Percentiles rank a stretch among this genome's conserved stretches.
Evolutionary conservation across 2,888 invertebrate species (phyloP).

Genomic region (Lasioglossum oenotherae): DNA sequence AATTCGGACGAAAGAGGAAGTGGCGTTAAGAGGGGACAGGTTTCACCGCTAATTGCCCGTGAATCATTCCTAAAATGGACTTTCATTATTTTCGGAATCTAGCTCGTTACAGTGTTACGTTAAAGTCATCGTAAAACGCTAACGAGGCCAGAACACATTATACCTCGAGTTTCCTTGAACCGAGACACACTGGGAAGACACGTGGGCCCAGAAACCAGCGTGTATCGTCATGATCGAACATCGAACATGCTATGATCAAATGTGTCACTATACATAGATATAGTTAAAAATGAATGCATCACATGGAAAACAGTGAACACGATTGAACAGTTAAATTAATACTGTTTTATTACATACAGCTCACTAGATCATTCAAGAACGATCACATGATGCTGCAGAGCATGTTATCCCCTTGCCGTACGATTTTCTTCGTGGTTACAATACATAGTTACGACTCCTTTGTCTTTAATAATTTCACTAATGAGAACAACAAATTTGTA

Average conservation of each 20-base stretch:
- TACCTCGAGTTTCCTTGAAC: not conserved
- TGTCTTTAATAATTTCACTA: too few species aligned
- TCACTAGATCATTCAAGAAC: not conserved
- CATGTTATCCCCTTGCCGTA: too few species aligned
- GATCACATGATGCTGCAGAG: too few species aligned
- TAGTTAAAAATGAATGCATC: too few species aligned
- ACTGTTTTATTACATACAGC: not conserved
- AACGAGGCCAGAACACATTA: not conserved
- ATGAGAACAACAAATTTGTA: too few species aligned
- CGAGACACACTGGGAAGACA: not conserved
- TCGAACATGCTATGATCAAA: not conserved
- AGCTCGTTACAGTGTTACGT: not conserved
- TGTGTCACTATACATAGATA: too few species aligned
- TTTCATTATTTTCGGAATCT: slow-evolving; percentile 26
- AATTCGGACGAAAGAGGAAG: slow-evolving; percentile 24
- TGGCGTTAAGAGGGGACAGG: not conserved
- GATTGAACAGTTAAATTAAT: not conserved
- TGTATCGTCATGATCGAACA: not conserved
- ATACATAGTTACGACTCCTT: too few species aligned
- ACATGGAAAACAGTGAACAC: too few species aligned
- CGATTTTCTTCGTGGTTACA: too few species aligned
- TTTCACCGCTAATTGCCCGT: slow-evolving; percentile 43
- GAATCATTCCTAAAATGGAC: slow-evolving; percentile 29
- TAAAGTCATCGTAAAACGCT: not conserved
- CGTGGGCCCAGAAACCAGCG: not conserved